Percentiles rank a stretch among this genome's conserved stretches.
These are phyloP conservation scores for Parus major DNA, from an alignment of 2,113 vertebrate species.

Conservation along the genomic window DNA sequence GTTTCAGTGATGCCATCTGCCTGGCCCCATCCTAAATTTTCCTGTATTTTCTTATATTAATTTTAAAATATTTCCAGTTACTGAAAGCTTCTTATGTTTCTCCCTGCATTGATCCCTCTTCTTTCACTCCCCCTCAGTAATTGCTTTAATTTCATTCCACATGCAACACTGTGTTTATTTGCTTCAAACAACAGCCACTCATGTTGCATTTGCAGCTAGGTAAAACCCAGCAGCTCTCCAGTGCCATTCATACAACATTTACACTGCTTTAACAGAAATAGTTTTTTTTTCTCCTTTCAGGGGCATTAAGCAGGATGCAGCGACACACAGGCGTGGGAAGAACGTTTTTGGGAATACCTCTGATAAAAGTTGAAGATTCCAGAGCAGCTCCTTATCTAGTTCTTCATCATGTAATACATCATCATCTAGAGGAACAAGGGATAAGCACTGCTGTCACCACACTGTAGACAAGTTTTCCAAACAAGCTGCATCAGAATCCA, in stretches of 20 bases:
- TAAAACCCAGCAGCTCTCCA: background rate
- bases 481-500: background rate
- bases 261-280: background rate
- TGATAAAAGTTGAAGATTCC: constrained; percentile 96
- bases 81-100: background rate
- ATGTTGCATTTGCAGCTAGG: background rate
- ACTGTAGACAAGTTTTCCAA: background rate
- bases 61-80: background rate
- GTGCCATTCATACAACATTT: background rate
- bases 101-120: background rate
- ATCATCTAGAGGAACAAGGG: constrained; percentile 82
- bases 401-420: constrained; percentile 95
- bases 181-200: background rate
- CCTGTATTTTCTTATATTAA: fast-evolving
- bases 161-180: background rate
- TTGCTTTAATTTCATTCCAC: background rate
- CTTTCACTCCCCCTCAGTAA: background rate
- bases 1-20: background rate
- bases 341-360: constrained; percentile 79
- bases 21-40: background rate
- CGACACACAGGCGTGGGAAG: background rate
- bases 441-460: background rate
- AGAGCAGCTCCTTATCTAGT: constrained; percentile 95
- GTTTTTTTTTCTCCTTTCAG: background rate
- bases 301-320: background rate